Evolutionary conservation across 2,888 invertebrate species (phyloP).

Genomic region (Nomada lathburiana): DNA sequence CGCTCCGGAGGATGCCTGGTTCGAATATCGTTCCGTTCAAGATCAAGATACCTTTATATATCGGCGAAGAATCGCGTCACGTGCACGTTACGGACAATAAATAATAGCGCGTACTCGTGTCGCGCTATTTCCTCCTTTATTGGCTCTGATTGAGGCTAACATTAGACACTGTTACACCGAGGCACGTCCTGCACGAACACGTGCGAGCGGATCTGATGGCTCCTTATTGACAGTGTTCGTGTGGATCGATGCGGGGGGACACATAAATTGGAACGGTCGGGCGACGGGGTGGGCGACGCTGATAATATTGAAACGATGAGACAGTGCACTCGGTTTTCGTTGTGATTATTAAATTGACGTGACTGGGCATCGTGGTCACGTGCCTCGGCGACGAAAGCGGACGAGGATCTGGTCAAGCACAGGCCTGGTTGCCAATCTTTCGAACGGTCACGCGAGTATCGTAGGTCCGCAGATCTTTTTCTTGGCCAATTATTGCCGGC

Average conservation of each 20-base stretch:
- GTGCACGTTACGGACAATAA: constrained; percentile 60
- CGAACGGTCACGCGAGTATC: constrained; percentile 17
- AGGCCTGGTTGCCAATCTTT: constrained; percentile 5
- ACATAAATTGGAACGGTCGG: neutral
- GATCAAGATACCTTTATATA: constrained; percentile 70
- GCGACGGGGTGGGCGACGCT: neutral
- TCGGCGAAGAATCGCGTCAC: constrained; percentile 55
- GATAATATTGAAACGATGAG: constrained; percentile 5
- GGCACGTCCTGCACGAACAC: constrained; percentile 47
- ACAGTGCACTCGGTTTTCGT: constrained; percentile 37
- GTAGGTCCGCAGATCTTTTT: no score
- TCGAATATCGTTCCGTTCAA: constrained; percentile 40
- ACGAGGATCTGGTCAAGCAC: neutral
- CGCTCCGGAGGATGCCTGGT: constrained; percentile 2
- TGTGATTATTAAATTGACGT: constrained; percentile 39
- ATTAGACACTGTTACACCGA: constrained; percentile 60
- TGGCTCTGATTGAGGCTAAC: constrained; percentile 75
- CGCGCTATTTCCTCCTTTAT: constrained; percentile 70
- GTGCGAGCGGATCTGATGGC: constrained; percentile 59
- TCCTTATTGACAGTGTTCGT: constrained; percentile 54
- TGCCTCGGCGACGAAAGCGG: constrained; percentile 7
- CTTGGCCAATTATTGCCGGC: no score
- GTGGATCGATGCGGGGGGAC: constrained; percentile 48
- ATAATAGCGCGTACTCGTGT: constrained; percentile 62
- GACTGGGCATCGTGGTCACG: constrained; percentile 4